Evolutionary conservation across 2,113 vertebrate species (phyloP).

Genomic region (Aythya baeri): DNA sequence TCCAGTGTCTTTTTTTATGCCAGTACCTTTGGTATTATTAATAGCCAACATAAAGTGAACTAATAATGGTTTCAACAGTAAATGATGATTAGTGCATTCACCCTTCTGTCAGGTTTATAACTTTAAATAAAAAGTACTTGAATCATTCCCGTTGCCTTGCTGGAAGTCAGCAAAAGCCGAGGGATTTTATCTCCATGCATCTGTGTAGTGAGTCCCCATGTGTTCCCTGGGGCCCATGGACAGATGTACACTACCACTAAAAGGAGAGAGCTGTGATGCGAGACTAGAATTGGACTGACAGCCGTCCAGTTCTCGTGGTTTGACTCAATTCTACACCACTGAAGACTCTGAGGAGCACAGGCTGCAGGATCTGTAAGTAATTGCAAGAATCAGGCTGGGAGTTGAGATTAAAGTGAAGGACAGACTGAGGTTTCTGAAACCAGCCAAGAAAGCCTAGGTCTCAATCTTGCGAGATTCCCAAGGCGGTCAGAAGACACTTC

Average conservation of each 20-base stretch:
- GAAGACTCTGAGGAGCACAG: not conserved
- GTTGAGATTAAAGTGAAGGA: not conserved
- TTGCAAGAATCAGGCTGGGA: not conserved
- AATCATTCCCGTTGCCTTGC: slow-evolving; percentile 15
- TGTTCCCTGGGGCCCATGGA: not conserved
- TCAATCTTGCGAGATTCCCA: slow-evolving; percentile 23
- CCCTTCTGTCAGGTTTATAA: slow-evolving; percentile 26
- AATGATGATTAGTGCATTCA: not conserved
- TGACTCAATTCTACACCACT: not conserved
- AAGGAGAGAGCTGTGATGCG: not conserved
- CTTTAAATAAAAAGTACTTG: slow-evolving; percentile 23
- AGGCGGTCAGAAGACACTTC: slow-evolving; percentile 22
- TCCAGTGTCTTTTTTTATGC: not conserved
- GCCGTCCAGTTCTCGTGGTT: not conserved
- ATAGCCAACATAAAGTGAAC: not conserved
- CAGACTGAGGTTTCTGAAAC: slow-evolving; percentile 29
- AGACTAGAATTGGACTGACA: not conserved
- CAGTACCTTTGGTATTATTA: not conserved
- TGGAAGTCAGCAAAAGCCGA: slow-evolving; percentile 8
- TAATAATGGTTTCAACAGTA: not conserved
- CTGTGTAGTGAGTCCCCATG: not conserved
- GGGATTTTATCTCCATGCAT: not conserved
- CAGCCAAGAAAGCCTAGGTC: slow-evolving; percentile 7
- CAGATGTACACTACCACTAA: not conserved
- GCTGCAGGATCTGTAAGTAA: not conserved